A percentile compares a stretch with the other conserved stretches of the same genome.
phyloP scores from a whole-genome alignment of 2,888 invertebrate genomes.

The Macrosiphum euphorbiae region DNA sequence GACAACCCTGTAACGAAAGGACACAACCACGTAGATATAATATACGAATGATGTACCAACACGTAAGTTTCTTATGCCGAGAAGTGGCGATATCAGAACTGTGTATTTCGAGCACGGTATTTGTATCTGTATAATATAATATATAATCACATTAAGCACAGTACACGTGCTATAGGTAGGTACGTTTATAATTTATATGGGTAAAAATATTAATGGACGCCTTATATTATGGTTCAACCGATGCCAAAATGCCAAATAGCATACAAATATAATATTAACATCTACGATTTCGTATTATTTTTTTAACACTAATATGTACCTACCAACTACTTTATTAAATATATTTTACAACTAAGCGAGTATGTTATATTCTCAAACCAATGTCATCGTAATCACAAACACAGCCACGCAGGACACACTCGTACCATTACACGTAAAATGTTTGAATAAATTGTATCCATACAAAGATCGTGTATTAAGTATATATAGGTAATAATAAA shows the following conservation, averaged over 20 bases:
- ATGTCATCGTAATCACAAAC: slow-evolving; percentile 7
- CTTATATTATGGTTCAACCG: background rate
- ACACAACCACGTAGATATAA: background rate
- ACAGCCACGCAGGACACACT: background rate
- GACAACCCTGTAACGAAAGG: slow-evolving; percentile 79
- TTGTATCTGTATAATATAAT: background rate
- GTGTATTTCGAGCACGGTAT: background rate
- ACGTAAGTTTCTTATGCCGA: background rate
- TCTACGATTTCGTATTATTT: background rate
- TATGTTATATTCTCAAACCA: background rate
- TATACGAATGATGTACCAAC: background rate
- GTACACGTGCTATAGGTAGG: background rate
- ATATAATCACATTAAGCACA: background rate
- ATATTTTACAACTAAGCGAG: background rate
- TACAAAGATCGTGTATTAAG: background rate
- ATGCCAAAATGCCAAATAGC: slow-evolving; percentile 24
- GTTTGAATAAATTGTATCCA: background rate
- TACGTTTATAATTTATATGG: background rate
- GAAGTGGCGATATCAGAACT: background rate
- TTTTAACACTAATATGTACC: background rate
- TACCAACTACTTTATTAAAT: background rate
- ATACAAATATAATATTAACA: background rate
- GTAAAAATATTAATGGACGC: background rate
- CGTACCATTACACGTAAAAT: background rate
- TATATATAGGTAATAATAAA: background rate